Conservation (phyloP, 2,113 vertebrate genomes). For the Rynchops niger region DNA sequence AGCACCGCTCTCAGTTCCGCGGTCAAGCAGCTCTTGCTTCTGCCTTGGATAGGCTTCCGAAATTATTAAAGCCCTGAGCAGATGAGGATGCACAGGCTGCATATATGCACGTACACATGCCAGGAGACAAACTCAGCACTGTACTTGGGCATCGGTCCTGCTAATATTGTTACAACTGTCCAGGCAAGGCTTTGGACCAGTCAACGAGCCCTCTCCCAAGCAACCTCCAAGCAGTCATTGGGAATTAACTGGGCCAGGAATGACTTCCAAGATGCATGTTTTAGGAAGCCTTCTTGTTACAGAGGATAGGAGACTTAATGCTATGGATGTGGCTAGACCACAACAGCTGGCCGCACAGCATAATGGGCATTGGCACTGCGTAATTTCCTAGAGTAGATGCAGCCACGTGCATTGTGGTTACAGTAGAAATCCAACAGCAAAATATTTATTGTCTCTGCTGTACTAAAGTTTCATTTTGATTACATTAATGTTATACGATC, state of each 20-base stretch:
- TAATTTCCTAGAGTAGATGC: not conserved
- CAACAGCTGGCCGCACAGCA: not conserved
- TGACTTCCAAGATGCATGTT: not conserved
- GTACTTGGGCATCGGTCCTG: fast-evolving
- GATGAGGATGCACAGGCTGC: not conserved
- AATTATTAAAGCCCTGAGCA: not conserved
- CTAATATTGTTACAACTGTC: fast-evolving
- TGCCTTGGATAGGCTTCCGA: not conserved
- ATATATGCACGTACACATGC: fast-evolving
- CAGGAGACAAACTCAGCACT: not conserved
- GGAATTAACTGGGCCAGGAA: not conserved
- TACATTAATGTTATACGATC: not conserved
- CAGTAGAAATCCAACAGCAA: not conserved
- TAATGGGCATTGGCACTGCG: not conserved
- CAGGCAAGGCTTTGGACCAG: not conserved
- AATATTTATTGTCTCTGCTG: not conserved
- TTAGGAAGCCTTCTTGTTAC: not conserved
- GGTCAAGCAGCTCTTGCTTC: not conserved
- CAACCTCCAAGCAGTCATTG: not conserved
- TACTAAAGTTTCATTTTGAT: not conserved
- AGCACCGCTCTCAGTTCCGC: fast-evolving
- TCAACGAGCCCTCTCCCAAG: not conserved
- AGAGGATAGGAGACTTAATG: not conserved
- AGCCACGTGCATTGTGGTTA: not conserved
- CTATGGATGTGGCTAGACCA: fast-evolving